A percentile compares a stretch with the other conserved stretches of the same genome.
Evolutionary conservation across 2,797 vertebrate species (phyloP).

Genomic region (Huso huso): DNA sequence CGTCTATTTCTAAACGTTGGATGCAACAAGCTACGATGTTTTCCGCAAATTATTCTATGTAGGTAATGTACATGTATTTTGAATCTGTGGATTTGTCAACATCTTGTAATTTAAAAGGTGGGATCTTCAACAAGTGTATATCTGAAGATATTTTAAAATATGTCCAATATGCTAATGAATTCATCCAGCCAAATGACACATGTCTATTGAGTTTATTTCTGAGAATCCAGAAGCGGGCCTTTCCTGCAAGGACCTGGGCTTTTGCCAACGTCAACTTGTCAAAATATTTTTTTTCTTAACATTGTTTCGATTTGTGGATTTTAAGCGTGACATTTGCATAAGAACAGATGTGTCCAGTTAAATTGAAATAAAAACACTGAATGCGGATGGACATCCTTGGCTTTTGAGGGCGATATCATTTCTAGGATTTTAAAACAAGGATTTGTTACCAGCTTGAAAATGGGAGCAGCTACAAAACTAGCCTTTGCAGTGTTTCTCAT

Average conservation of each 20-base stretch:
- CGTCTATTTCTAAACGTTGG: background rate
- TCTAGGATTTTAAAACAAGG: no score
- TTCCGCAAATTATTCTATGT: background rate
- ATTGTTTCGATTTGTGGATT: no score
- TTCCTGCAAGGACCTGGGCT: background rate
- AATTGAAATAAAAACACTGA: slow-evolving; percentile 31
- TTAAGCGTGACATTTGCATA: no score
- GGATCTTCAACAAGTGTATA: no score
- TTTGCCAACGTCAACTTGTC: slow-evolving; percentile 12
- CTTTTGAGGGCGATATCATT: slow-evolving; percentile 8
- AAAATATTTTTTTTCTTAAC: background rate
- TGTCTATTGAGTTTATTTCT: slow-evolving; percentile 4
- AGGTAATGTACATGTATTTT: no score
- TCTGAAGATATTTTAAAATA: no score
- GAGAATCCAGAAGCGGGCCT: slow-evolving; percentile 1
- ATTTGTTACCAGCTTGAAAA: slow-evolving; percentile 60
- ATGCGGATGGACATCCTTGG: slow-evolving; percentile 7
- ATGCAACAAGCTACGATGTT: slow-evolving; percentile 1
- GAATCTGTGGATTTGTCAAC: no score
- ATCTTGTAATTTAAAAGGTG: no score
- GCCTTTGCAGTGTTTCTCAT: slow-evolving; percentile 95
- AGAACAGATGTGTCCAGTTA: slow-evolving; percentile 15
- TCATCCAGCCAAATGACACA: slow-evolving; percentile 12
- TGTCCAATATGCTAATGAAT: background rate
- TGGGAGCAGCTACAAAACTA: slow-evolving; percentile 96